Evolutionary conservation across 2,113 vertebrate species (phyloP).

Genomic region (Heterochromis multidens): DNA sequence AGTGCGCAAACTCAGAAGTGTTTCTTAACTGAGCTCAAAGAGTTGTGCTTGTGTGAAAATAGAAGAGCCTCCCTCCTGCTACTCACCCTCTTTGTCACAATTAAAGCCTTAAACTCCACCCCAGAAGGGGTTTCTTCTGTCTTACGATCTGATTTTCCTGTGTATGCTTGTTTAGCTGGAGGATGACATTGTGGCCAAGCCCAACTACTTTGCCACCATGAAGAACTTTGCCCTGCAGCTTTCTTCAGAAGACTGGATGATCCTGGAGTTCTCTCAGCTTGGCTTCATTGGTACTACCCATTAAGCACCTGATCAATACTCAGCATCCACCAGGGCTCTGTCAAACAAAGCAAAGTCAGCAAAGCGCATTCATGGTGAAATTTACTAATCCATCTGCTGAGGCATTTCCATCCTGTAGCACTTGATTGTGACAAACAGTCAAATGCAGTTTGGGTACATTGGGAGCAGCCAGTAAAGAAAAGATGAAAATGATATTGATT

Average conservation of each 20-base stretch:
- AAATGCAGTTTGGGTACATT: not conserved
- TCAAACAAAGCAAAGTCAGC: constrained; percentile 8
- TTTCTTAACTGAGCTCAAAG: not conserved
- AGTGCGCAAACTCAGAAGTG: not conserved
- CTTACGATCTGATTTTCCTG: not conserved
- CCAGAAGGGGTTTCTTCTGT: not conserved
- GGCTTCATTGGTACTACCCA: constrained; percentile 90
- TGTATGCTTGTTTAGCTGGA: constrained; percentile 80
- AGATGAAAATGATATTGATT: not conserved
- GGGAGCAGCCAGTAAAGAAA: not conserved
- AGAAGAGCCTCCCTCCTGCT: constrained; percentile 8
- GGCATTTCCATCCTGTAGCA: not conserved
- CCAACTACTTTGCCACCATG: constrained; percentile 99
- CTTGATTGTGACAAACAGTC: not conserved
- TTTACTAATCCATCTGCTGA: not conserved
- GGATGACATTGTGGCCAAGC: constrained; percentile 98
- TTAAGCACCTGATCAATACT: constrained; percentile 7
- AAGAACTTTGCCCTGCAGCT: constrained; percentile 99
- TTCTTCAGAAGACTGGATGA: constrained; percentile 98
- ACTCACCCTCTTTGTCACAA: not conserved
- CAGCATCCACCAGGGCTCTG: not conserved
- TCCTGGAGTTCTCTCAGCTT: constrained; percentile 97
- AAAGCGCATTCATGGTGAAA: not conserved
- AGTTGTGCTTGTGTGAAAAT: constrained; percentile 8
- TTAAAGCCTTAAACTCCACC: not conserved